phyloP scores from a whole-genome alignment of 2,797 vertebrate genomes.

The Gymnothorax reevesii region DNA sequence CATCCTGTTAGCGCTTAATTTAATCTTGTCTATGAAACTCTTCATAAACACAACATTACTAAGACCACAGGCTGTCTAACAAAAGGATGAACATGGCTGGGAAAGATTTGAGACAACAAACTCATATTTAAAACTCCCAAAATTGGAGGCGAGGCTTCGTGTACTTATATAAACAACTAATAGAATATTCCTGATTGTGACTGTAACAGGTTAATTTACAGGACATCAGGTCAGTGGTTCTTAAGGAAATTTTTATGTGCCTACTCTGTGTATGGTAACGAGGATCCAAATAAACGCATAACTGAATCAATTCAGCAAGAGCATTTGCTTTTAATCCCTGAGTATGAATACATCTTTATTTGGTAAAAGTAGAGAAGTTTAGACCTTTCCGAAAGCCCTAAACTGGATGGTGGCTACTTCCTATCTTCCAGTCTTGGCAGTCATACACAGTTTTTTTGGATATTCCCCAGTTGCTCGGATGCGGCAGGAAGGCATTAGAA shows the following conservation, averaged over 20 bases:
- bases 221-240: not conserved
- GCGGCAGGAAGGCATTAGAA: not conserved
- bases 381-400: not conserved
- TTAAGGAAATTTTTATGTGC: not conserved
- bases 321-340: not conserved
- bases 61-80: not conserved
- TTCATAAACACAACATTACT: not conserved
- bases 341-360: not conserved
- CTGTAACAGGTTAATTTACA: not conserved
- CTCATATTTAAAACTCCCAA: constrained; percentile 2
- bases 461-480: not conserved
- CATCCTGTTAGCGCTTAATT: not conserved
- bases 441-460: not conserved
- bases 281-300: not conserved
- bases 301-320: not conserved
- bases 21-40: not conserved
- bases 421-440: not conserved
- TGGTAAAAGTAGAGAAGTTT: not conserved
- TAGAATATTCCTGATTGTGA: not conserved
- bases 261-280: not conserved
- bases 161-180: not conserved
- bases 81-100: not conserved
- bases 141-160: not conserved
- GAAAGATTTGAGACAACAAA: not conserved
- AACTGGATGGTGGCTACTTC: not conserved